These are phyloP conservation scores for Pasiphila rectangulata DNA, from an alignment of 2,888 invertebrate genomes.

Conservation along the genomic window DNA sequence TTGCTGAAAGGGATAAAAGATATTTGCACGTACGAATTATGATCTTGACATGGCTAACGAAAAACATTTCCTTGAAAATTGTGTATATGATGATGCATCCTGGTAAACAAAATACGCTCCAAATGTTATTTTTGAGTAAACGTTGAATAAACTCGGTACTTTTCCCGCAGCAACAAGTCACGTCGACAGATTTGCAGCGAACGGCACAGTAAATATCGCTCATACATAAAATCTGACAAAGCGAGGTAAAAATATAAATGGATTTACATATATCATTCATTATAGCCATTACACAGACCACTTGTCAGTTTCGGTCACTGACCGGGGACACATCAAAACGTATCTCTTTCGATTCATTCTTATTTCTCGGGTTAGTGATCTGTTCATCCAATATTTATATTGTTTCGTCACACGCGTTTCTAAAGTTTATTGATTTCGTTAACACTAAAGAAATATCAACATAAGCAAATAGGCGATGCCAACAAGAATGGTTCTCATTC, in stretches of 20 bases:
- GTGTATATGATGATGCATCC: no score
- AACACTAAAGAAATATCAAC: no score
- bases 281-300: conserved; percentile 19
- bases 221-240: conserved; percentile 12
- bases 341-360: conserved; percentile 15
- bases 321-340: conserved; percentile 29
- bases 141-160: neutral
- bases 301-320: conserved; percentile 27
- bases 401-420: conserved; percentile 9
- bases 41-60: no score
- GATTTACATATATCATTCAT: conserved; percentile 21
- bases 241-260: conserved; percentile 16
- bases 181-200: conserved; percentile 13
- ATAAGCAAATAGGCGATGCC: no score
- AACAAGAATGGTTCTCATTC: no score
- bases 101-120: neutral
- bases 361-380: conserved; percentile 23
- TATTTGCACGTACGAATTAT: no score
- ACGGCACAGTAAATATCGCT: conserved; percentile 10
- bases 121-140: neutral
- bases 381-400: conserved; percentile 7
- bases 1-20: no score
- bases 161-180: conserved; percentile 2
- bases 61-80: no score
- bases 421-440: conserved; percentile 14